A percentile compares a stretch with the other conserved stretches of the same genome.
Conservation (phyloP, 2,888 invertebrate species). For the Antheraea yamamai region DNA sequence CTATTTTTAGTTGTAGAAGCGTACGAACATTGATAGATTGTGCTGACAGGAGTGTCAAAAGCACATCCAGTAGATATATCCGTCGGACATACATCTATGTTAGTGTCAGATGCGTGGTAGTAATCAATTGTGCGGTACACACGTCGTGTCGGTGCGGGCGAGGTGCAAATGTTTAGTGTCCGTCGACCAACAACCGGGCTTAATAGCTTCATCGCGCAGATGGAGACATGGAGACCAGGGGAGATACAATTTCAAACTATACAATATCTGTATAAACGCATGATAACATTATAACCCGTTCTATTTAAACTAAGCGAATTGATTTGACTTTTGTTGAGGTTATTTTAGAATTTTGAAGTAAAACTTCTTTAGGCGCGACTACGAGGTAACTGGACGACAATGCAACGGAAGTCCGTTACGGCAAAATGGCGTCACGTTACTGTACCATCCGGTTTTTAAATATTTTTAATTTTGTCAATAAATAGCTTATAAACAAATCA, state of each 20-base stretch:
- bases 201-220: slow-evolving; percentile 9
- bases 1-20: not conserved
- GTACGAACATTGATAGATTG: not conserved
- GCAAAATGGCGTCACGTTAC: too few species aligned
- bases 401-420: too few species aligned
- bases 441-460: too few species aligned
- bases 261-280: not conserved
- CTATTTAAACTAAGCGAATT: not conserved
- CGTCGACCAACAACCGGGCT: not conserved
- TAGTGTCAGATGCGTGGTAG: slow-evolving; percentile 16
- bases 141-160: not conserved
- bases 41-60: not conserved
- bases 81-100: slow-evolving; percentile 4
- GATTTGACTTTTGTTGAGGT: not conserved
- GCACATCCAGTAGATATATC: not conserved
- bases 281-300: not conserved
- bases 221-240: not conserved
- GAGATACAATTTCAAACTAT: not conserved
- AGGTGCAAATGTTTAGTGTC: not conserved
- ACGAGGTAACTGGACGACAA: too few species aligned
- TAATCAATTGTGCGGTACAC: slow-evolving; percentile 10
- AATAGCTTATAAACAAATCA: too few species aligned
- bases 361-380: too few species aligned
- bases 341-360: not conserved
- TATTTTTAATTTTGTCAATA: too few species aligned